Evolutionary conservation across 2,888 invertebrate genomes (phyloP).

Genomic region (Petrolisthes cinctipes): DNA sequence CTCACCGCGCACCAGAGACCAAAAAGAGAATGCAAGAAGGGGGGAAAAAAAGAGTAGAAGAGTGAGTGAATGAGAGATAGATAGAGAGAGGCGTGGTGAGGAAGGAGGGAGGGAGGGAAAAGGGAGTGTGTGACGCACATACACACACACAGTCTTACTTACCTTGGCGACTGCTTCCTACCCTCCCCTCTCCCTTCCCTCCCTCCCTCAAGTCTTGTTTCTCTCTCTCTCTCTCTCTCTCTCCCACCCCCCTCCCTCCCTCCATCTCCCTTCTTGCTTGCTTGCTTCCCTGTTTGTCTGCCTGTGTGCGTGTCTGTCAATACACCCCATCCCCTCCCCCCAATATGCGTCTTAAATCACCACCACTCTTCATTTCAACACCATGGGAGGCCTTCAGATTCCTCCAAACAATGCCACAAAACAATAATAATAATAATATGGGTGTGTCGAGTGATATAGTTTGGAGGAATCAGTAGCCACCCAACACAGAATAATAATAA

Average conservation of each 20-base stretch:
- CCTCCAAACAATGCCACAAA: not conserved
- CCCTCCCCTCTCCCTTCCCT: constrained; percentile 5
- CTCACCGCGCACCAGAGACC: not conserved
- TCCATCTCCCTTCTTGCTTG: not conserved
- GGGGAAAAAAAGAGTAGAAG: not conserved
- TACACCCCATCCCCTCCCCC: not conserved
- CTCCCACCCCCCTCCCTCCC: not conserved
- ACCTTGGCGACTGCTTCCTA: constrained; percentile 19
- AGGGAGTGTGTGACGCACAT: not conserved
- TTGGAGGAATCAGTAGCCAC: too few relatives aligned
- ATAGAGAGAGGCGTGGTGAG: not conserved
- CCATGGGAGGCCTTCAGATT: not conserved
- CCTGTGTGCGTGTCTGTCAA: not conserved
- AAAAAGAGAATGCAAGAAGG: not conserved
- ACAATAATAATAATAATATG: not conserved
- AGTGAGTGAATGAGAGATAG: not conserved
- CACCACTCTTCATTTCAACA: not conserved
- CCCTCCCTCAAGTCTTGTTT: not conserved
- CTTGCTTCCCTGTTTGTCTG: not conserved
- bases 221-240: not conserved
- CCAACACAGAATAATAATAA: not conserved
- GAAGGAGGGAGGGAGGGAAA: not conserved
- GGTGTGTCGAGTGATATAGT: too few relatives aligned
- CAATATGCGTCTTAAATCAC: not conserved
- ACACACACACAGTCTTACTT: constrained; percentile 13